These are phyloP conservation scores for Copsychus sechellarum DNA, from an alignment of 2,113 vertebrate species.

Conservation along the genomic window DNA sequence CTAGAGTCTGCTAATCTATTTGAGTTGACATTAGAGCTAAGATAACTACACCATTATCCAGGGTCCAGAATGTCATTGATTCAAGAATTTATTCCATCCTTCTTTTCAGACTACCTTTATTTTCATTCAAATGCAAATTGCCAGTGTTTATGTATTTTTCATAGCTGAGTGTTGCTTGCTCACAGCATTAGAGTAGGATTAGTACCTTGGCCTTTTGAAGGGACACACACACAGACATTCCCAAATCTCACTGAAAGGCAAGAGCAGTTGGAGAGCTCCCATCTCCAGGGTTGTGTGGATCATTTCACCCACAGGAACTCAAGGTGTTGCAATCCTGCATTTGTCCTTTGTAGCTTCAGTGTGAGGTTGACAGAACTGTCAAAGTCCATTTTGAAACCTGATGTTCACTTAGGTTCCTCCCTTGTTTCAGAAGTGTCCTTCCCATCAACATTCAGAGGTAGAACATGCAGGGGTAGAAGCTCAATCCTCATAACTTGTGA, in stretches of 20 bases:
- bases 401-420: not conserved
- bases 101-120: constrained; percentile 43
- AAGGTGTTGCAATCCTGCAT: not conserved
- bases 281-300: not conserved
- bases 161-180: not conserved
- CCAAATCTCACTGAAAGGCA: not conserved
- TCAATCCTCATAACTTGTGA: not conserved
- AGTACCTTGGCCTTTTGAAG: not conserved
- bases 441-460: not conserved
- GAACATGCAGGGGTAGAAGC: not conserved
- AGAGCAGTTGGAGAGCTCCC: not conserved
- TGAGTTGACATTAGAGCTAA: not conserved
- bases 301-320: not conserved
- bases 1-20: not conserved
- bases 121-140: constrained; percentile 24
- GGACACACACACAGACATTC: not conserved
- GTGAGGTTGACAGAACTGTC: not conserved
- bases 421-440: not conserved
- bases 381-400: not conserved
- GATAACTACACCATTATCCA: not conserved
- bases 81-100: not conserved
- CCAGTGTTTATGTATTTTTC: not conserved
- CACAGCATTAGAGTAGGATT: not conserved
- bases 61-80: not conserved
- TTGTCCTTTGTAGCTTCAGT: not conserved